Conservation (phyloP, 1,140 invertebrate species). For the Phymorhynchus buccinoides region DNA sequence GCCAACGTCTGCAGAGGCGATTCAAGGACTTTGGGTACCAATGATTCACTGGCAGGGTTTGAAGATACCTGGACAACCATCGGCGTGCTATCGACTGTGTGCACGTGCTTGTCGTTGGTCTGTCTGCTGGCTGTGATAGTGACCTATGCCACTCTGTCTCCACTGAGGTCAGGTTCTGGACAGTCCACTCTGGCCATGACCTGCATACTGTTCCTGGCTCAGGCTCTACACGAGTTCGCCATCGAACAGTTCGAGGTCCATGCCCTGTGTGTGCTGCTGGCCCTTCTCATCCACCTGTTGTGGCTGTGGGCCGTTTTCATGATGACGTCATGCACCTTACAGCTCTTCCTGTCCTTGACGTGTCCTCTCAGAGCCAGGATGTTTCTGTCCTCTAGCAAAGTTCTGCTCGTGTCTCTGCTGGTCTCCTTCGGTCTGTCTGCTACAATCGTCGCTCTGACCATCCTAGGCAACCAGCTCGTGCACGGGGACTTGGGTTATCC, state of each 20-base stretch:
- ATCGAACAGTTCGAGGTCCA: constrained; percentile 15
- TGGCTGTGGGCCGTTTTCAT: constrained; percentile 27
- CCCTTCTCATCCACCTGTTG: constrained; percentile 21
- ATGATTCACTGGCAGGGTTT: background rate
- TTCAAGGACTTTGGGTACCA: background rate
- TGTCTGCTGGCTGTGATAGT: constrained; percentile 1
- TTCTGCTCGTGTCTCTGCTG: background rate
- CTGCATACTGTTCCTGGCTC: constrained; percentile 4
- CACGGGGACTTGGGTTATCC: constrained; percentile 25
- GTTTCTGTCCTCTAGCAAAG: background rate
- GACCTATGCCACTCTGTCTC: background rate
- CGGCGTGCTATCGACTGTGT: constrained; percentile 4
- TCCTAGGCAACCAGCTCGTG: background rate
- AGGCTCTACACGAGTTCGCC: constrained; percentile 24
- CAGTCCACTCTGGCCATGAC: constrained; percentile 21
- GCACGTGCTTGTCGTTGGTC: constrained; percentile 26
- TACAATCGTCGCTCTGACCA: constrained; percentile 4
- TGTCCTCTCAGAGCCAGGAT: constrained; percentile 11
- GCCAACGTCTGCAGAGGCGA: background rate
- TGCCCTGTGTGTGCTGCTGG: constrained; percentile 11
- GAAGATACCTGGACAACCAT: constrained; percentile 16
- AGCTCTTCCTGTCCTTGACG: constrained; percentile 27
- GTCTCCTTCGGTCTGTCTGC: constrained; percentile 1
- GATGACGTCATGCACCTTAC: constrained; percentile 21
- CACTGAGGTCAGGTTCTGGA: constrained; percentile 7